Conservation (phyloP, 2,113 vertebrate species). For the Brachirus orientalis region DNA sequence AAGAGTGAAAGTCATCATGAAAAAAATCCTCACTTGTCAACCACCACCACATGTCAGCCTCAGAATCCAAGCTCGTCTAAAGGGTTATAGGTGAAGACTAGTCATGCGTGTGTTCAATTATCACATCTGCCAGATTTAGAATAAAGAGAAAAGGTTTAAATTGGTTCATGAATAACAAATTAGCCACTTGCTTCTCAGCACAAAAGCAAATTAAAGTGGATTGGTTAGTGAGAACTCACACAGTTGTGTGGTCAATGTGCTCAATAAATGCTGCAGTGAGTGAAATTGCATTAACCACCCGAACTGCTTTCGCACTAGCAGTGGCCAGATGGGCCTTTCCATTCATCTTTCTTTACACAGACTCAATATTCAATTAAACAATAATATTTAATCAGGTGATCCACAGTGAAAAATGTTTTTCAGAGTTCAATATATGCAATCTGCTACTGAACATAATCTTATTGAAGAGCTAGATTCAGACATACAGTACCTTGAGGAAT, state of each 20-base stretch:
- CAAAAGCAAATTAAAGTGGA: conserved; percentile 55
- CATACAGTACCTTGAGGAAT: conserved; percentile 18
- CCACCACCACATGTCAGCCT: too few relatives aligned
- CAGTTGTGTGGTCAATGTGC: conserved; percentile 54
- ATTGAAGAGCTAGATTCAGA: conserved; percentile 36
- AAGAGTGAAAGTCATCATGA: neutral
- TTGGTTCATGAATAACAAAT: conserved; percentile 46
- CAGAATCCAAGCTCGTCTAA: neutral
- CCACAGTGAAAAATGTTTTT: conserved; percentile 45
- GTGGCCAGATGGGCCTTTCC: conserved; percentile 18
- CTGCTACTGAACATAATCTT: conserved; percentile 32
- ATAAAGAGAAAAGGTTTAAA: conserved; percentile 12
- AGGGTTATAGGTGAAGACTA: neutral
- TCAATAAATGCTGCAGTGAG: conserved; percentile 65
- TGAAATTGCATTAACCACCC: conserved; percentile 45
- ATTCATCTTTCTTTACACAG: conserved; percentile 47
- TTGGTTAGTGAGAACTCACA: conserved; percentile 40
- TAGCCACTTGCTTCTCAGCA: conserved; percentile 16
- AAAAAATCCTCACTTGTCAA: too few relatives aligned
- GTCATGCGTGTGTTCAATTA: conserved; percentile 12
- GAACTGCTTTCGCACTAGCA: conserved; percentile 26
- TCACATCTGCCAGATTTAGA: conserved; percentile 11
- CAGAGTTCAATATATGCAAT: conserved; percentile 24
- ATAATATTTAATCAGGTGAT: conserved; percentile 45
- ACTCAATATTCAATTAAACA: conserved; percentile 54